Percentiles rank a stretch among this genome's conserved stretches.
phyloP scores from a whole-genome alignment of 2,888 invertebrate species.

The Rhagium mordax region DNA sequence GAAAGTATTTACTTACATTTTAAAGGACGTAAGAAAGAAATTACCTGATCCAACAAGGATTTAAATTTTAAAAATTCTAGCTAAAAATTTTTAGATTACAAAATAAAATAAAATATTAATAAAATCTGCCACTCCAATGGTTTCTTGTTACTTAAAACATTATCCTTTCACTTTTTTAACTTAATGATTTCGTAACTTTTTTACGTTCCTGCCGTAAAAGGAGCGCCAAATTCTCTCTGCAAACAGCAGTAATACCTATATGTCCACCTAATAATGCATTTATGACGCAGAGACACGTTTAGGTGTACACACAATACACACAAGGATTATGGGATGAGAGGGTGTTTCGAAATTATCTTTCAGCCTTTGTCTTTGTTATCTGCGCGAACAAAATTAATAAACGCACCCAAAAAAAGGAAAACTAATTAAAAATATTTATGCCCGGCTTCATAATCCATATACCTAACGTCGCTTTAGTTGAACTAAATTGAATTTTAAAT shows the following conservation, averaged over 20 bases:
- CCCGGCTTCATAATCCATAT: constrained; percentile 16
- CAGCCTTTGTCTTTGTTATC: constrained; percentile 21
- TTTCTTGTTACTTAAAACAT: no score
- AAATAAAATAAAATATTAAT: no score
- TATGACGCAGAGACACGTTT: background rate
- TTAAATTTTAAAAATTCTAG: no score
- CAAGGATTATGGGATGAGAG: constrained; percentile 5
- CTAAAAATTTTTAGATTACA: no score
- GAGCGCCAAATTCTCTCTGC: background rate
- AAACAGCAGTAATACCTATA: background rate
- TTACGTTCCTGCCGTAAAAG: no score
- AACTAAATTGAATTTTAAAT: constrained; percentile 25
- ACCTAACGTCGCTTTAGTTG: constrained; percentile 14
- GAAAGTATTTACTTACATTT: no score
- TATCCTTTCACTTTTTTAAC: no score
- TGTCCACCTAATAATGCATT: background rate
- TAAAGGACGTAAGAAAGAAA: no score
- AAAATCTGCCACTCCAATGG: no score
- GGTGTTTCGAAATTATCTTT: constrained; percentile 14
- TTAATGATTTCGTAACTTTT: no score
- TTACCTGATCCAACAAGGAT: no score
- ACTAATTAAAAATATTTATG: constrained; percentile 32
- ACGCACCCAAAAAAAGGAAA: constrained; percentile 17
- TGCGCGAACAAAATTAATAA: constrained; percentile 18
- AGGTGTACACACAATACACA: background rate